These are phyloP conservation scores for Thecophora atra DNA, from an alignment of 2,888 invertebrate genomes.

Conservation along the genomic window DNA sequence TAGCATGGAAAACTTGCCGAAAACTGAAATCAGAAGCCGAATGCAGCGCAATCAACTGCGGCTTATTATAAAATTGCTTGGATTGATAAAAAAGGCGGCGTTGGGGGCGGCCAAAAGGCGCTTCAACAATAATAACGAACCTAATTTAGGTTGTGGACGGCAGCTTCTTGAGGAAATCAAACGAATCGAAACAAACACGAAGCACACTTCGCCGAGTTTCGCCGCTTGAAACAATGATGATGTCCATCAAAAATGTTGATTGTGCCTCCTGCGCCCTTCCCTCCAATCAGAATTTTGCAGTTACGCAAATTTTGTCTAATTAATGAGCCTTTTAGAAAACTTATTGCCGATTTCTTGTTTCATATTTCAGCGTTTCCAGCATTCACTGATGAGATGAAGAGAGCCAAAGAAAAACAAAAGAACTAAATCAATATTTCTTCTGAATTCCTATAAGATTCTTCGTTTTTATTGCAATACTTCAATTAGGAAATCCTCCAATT, in stretches of 20 bases:
- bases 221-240: neutral
- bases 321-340: neutral
- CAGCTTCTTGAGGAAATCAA: neutral
- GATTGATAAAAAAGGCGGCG: neutral
- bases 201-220: too few relatives aligned
- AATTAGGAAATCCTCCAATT: too few relatives aligned
- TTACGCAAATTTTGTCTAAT: constrained; percentile 7
- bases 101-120: too few relatives aligned
- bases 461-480: too few relatives aligned
- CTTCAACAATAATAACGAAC: neutral
- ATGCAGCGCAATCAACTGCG: constrained; percentile 3
- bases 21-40: neutral
- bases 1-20: constrained; percentile 45
- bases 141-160: constrained; percentile 11
- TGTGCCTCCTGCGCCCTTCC: neutral
- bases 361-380: neutral
- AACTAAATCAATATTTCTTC: too few relatives aligned
- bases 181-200: neutral
- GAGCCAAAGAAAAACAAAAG: too few relatives aligned
- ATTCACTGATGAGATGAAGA: too few relatives aligned
- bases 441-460: too few relatives aligned
- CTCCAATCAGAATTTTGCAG: neutral
- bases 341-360: neutral
- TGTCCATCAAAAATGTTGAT: constrained; percentile 4
- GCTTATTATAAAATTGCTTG: constrained; percentile 19